phyloP scores from a whole-genome alignment of 2,113 vertebrate genomes.

The Lynx canadensis region DNA sequence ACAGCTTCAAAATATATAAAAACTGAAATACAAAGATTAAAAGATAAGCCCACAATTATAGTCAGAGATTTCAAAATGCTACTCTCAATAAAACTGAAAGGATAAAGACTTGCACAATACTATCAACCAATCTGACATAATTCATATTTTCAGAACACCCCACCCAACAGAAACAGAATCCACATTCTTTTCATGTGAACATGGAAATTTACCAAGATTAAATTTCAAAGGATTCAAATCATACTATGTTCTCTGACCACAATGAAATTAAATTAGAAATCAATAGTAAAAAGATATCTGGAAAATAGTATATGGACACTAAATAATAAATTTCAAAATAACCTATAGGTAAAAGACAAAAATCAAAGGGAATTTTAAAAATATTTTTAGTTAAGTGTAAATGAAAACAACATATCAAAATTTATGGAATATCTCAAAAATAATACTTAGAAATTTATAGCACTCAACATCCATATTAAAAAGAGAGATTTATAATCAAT shows the following conservation, averaged over 20 bases:
- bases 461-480: neutral
- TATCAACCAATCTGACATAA: neutral
- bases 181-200: neutral
- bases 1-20: constrained; percentile 5
- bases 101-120: neutral
- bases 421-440: neutral
- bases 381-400: neutral
- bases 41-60: neutral
- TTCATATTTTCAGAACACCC: neutral
- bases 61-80: neutral
- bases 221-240: constrained; percentile 5
- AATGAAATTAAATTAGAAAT: constrained; percentile 31
- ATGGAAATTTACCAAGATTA: neutral
- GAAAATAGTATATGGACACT: neutral
- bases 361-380: neutral
- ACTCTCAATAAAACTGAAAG: neutral
- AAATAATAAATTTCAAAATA: constrained; percentile 2
- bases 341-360: neutral
- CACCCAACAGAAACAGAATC: constrained; percentile 12
- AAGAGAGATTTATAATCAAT: neutral
- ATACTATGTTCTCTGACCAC: neutral
- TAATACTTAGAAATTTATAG: neutral
- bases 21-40: neutral
- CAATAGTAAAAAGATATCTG: neutral
- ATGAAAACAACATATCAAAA: neutral